Base-by-base conservation (phyloP, 2,888 invertebrate genomes). In the Lordiphosa andalusiaca region DNA sequence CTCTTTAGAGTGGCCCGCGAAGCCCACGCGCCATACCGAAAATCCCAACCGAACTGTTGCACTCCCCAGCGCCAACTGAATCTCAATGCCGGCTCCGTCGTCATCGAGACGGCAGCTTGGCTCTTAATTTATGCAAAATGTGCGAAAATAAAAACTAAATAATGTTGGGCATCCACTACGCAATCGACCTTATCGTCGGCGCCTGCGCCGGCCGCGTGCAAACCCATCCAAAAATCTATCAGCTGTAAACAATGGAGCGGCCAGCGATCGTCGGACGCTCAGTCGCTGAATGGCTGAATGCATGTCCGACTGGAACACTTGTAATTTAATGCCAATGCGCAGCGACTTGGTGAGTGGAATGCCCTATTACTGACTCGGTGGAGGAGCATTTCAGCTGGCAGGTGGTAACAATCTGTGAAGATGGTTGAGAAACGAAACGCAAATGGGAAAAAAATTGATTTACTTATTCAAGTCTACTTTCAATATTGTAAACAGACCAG, bases 101-200 rank as follows among this genome's bases (percentile, higher is more conserved):
- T 37, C 55, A 48, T 49, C 25, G 35, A 40, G 54, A 19, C 53
- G 46, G 39, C 55, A 49, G 51, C 68, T 62, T 51, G 73, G 33
- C 56, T 67, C 51, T 65, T 78, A 78, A 78, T 78, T 74, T 78
- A 78, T 78, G 77, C 77, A 70, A 74, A 78, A 81, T 77, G 81
- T 78, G 77, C 77, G 78, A 78, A 78, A 81, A 81, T 77, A 66
- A 77, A 77, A 71, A 60, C 78, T 72, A 72, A 81, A 77, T 81
- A 81, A 67, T 64, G 73, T 58, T 73, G 80, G 64, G 49, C 71
- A 64, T 64, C 42, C 50, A 55, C 63, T 41, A 63, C 68, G 53
- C 61, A 61, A 67, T 55, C 57, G 46, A 30, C 30, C 30, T 30
- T 30, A 30, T 30, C 30, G 30, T 9, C 30, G 30, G 30, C 30